Base-by-base conservation (phyloP, 2,113 vertebrate species). In the Atlantisia rogersi region DNA sequence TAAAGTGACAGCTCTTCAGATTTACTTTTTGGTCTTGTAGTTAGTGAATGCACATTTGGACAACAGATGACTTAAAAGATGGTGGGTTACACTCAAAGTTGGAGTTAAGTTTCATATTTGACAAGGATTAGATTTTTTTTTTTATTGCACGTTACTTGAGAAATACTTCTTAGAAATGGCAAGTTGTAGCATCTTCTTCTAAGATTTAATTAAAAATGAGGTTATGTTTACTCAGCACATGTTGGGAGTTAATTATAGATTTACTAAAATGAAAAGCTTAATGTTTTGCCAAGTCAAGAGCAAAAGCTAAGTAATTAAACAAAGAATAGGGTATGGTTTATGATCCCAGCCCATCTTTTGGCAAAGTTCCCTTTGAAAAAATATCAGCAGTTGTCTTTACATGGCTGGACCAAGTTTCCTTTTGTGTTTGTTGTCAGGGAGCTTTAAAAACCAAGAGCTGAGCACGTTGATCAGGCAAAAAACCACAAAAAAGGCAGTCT, bases 121-220 rank as follows among this genome's bases (percentile, higher is more conserved):
- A 95, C 84, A 82, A 87, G 73, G 83, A 71, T 82, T 91, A 63
- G 59, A 7, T 21, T 63, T 84, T 74, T 65, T 39, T 84, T 74
- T 86, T 94, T 76, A 48, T 65, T 76, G 32, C 26, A 20, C 37
- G 5, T 94, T 89, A 21, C 88, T 94, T 92, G 56, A 91, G 42
- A 77, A 74, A 81, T 88, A 20, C 63, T 95, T 88, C 75, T 92
- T 94, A 96, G 93, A 90, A 92, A 89, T 82, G 95, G 60, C 86
- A 96, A 95, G 93, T 95, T 92, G 90, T 74, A 88, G 87, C 96
- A 96, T 97, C 92, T 93, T 95, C 87, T 87, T 92, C 95, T 94
- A 88, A 81, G 52, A 96, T 97, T 98, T 97, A 84, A 96, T 97
- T 98, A 98, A 98, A 97, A 96, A 88, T 94, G 90, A 95, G 78